A percentile compares a stretch with the other conserved stretches of the same genome.
phyloP scores from a whole-genome alignment of 1,140 invertebrate genomes.

The Stenopsyche tienmushanensis region DNA sequence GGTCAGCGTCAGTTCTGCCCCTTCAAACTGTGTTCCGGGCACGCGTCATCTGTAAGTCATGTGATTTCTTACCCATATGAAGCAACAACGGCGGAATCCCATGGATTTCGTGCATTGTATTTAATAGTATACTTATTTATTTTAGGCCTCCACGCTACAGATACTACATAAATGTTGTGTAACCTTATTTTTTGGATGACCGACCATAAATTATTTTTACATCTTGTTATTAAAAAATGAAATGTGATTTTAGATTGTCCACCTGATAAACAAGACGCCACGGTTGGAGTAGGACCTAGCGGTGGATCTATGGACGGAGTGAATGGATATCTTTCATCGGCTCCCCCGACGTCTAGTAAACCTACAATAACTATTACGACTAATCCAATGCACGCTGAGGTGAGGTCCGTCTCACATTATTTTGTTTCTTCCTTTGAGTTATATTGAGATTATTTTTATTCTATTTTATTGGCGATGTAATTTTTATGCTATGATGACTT shows the following conservation, averaged over 20 bases:
- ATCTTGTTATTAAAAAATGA: not conserved
- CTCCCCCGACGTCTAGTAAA: constrained; percentile 18
- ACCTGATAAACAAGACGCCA: constrained; percentile 23
- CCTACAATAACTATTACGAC: constrained; percentile 34
- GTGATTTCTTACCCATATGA: too few species aligned
- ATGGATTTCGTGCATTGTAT: too few species aligned
- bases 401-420: constrained; percentile 36
- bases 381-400: constrained; percentile 38
- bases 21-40: too few species aligned
- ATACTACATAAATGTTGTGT: too few species aligned
- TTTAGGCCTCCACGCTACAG: too few species aligned
- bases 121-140: too few species aligned
- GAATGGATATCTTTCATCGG: constrained; percentile 21
- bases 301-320: constrained; percentile 13
- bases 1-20: too few species aligned
- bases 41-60: too few species aligned
- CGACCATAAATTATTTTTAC: not conserved
- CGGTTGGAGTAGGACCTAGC: not conserved
- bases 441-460: not conserved
- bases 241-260: constrained; percentile 12
- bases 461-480: not conserved
- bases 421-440: not conserved
- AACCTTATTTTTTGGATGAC: too few species aligned
- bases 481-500: not conserved
- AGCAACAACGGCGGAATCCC: too few species aligned